Evolutionary conservation across 1,140 invertebrate species (phyloP).

Genomic region (Cotesia typhae): DNA sequence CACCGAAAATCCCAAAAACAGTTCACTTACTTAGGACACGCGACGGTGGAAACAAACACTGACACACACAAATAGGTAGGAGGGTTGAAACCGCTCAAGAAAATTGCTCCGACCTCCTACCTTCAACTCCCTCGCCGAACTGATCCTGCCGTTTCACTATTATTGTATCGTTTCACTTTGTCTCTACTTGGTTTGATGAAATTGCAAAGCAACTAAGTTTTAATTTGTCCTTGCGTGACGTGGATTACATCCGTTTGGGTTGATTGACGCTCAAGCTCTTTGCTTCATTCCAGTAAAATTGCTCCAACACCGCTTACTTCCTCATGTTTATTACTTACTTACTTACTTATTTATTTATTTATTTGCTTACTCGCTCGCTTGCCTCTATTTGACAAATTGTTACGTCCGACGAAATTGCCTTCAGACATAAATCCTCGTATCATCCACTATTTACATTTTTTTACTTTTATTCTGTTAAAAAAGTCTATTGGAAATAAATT

Average conservation of each 20-base stretch:
- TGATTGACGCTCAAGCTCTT: constrained; percentile 51
- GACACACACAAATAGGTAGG: not conserved
- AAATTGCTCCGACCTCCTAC: constrained; percentile 46
- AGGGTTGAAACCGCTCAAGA: constrained; percentile 47
- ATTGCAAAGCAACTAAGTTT: constrained; percentile 61
- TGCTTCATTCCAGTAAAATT: constrained; percentile 21
- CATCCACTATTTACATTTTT: too few relatives aligned
- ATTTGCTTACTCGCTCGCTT: not conserved
- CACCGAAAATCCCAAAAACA: constrained; percentile 58
- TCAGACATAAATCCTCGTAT: too few relatives aligned
- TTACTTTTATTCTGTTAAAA: too few relatives aligned
- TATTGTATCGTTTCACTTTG: constrained; percentile 24
- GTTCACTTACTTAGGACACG: constrained; percentile 52
- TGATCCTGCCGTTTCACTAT: constrained; percentile 18
- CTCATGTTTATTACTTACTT: constrained; percentile 26
- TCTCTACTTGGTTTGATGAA: constrained; percentile 49
- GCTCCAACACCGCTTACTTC: constrained; percentile 6
- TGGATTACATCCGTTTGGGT: constrained; percentile 55
- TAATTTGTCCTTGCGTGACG: constrained; percentile 60
- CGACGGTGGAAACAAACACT: constrained; percentile 22
- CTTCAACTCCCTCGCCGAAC: not conserved
- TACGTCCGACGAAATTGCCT: constrained; percentile 5
- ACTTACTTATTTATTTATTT: constrained; percentile 1
- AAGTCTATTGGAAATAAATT: too few relatives aligned
- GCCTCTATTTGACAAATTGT: constrained; percentile 10